Evolutionary conservation across 1,140 invertebrate genomes (phyloP).

Genomic region (Mamestra configurata): DNA sequence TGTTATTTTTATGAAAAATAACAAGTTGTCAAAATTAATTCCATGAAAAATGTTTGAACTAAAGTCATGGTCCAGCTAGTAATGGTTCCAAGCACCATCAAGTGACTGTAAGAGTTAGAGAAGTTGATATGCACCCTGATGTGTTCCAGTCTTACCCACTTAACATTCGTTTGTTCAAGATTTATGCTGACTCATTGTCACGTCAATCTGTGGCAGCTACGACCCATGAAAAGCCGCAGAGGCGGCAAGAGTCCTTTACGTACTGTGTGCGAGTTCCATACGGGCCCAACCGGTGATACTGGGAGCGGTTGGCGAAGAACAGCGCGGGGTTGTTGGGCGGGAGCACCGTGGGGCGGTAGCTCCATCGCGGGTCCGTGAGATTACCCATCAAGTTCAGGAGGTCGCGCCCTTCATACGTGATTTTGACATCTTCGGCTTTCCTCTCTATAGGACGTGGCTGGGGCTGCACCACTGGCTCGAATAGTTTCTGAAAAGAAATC

Average conservation of each 20-base stretch:
- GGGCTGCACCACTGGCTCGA: conserved; percentile 80
- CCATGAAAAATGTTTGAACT: conserved; percentile 57
- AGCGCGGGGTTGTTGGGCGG: conserved; percentile 84
- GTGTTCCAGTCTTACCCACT: conserved; percentile 79
- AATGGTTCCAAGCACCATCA: conserved; percentile 62
- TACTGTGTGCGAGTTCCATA: conserved; percentile 85
- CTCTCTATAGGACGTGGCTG: conserved; percentile 81
- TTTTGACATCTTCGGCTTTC: conserved; percentile 77
- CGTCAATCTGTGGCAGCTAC: conserved; percentile 82
- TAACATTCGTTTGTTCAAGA: conserved; percentile 76
- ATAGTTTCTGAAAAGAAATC: conserved; percentile 79
- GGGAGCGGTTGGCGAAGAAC: conserved; percentile 87
- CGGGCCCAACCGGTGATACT: conserved; percentile 85
- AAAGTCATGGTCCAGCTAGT: conserved; percentile 64
- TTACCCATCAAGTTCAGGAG: conserved; percentile 85
- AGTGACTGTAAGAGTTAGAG: conserved; percentile 67
- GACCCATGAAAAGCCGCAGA: conserved; percentile 84
- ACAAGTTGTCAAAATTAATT: conserved; percentile 63
- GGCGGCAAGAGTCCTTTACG: conserved; percentile 81
- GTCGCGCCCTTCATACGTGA: conserved; percentile 81
- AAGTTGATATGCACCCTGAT: conserved; percentile 80
- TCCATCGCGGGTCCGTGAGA: conserved; percentile 82
- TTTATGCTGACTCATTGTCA: conserved; percentile 72
- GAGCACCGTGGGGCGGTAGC: conserved; percentile 80
- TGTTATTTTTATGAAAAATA: conserved; percentile 61